phyloP scores from a whole-genome alignment of 2,888 invertebrate genomes.

The Notodonta ziczac region DNA sequence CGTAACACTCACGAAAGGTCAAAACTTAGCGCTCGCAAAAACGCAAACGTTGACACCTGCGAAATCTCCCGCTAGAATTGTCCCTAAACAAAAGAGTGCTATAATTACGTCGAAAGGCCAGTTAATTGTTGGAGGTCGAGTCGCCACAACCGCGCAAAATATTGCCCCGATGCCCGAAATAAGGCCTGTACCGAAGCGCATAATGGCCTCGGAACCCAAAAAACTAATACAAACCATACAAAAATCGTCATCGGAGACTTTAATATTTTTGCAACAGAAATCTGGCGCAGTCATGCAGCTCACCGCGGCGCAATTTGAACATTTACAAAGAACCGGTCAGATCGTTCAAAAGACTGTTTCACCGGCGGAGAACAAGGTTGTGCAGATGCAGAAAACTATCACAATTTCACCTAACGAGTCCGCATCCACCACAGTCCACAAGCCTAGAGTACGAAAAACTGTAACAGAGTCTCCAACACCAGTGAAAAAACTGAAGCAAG shows the following conservation, averaged over 20 bases:
- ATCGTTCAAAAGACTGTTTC: conserved; percentile 66
- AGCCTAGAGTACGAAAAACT: conserved; percentile 62
- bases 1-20: neutral
- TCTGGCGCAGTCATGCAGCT: conserved; percentile 79
- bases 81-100: conserved; percentile 76
- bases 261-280: conserved; percentile 77
- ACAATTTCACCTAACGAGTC: conserved; percentile 56
- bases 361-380: conserved; percentile 60
- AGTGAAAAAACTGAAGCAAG: conserved; percentile 65
- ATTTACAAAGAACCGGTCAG: conserved; percentile 77
- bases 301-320: conserved; percentile 80
- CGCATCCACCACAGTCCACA: conserved; percentile 47
- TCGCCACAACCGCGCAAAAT: conserved; percentile 72
- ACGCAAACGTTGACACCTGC: conserved; percentile 30
- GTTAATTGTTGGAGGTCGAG: conserved; percentile 77
- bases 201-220: conserved; percentile 66
- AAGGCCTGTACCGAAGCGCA: conserved; percentile 64
- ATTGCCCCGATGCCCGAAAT: conserved; percentile 79
- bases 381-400: conserved; percentile 62
- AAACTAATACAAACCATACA: conserved; percentile 68
- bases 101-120: conserved; percentile 85
- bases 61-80: conserved; percentile 66
- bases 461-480: conserved; percentile 55
- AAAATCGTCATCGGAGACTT: conserved; percentile 67
- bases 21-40: conserved; percentile 25